phyloP scores from a whole-genome alignment of 2,888 invertebrate species.

The Argyresthia albistria region DNA sequence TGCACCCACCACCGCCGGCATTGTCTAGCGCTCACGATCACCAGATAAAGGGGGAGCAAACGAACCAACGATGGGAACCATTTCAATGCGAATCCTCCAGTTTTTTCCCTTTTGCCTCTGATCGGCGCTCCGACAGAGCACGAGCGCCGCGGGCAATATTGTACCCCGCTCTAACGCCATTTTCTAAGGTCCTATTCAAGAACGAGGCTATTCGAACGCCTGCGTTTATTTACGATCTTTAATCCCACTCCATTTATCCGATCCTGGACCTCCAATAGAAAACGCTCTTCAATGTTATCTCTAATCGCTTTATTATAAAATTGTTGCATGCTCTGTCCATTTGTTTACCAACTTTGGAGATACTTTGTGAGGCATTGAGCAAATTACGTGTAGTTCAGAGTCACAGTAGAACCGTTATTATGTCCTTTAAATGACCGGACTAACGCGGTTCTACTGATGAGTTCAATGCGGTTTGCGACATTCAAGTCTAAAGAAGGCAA shows the following conservation, averaged over 20 bases:
- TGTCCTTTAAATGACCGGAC: slow-evolving; percentile 20
- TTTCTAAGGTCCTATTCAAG: slow-evolving; percentile 41
- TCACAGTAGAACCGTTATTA: slow-evolving; percentile 23
- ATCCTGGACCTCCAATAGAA: slow-evolving; percentile 5
- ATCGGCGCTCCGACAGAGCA: slow-evolving; percentile 25
- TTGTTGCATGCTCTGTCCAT: neutral
- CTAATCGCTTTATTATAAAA: slow-evolving; percentile 2
- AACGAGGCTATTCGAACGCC: slow-evolving; percentile 37
- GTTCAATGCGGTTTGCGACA: slow-evolving; percentile 12
- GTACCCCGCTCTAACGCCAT: slow-evolving; percentile 50
- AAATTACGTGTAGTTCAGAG: slow-evolving; percentile 14
- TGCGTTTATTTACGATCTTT: slow-evolving; percentile 51
- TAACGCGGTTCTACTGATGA: slow-evolving; percentile 9
- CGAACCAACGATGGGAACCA: slow-evolving; percentile 49
- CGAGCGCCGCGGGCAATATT: slow-evolving; percentile 51
- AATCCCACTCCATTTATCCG: slow-evolving; percentile 39
- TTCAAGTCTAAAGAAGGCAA: slow-evolving; percentile 6
- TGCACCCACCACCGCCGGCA: slow-evolving; percentile 39
- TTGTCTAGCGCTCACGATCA: slow-evolving; percentile 54
- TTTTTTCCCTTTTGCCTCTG: slow-evolving; percentile 36
- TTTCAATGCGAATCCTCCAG: slow-evolving; percentile 56
- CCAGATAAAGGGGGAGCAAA: slow-evolving; percentile 61
- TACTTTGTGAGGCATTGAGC: too few species aligned
- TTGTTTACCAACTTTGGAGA: neutral
- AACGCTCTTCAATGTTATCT: slow-evolving; percentile 7